Conservation (phyloP, 2,113 vertebrate species). For the Ptychochromis oligacanthus region DNA sequence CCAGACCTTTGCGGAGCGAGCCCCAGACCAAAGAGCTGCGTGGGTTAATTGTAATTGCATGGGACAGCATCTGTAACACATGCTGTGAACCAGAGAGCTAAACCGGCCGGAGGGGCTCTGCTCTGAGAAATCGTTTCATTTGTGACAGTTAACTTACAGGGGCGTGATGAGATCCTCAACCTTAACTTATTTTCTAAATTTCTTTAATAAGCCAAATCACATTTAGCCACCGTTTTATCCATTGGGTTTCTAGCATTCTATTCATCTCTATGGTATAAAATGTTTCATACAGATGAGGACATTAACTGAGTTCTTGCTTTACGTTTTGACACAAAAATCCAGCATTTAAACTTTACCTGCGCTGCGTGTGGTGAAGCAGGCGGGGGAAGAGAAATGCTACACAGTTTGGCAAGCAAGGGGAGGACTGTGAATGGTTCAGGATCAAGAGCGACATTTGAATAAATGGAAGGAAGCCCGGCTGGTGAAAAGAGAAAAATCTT, state of each 20-base stretch:
- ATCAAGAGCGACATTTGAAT: conserved; percentile 37
- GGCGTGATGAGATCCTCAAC: background rate
- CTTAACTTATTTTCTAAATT: background rate
- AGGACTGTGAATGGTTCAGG: conserved; percentile 21
- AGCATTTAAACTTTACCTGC: conserved; percentile 30
- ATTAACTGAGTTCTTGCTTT: background rate
- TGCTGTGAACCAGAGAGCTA: conserved; percentile 36
- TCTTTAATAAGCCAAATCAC: background rate
- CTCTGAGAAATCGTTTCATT: conserved; percentile 40
- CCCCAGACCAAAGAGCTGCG: conserved; percentile 46
- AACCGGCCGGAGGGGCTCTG: conserved; percentile 1
- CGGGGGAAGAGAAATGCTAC: conserved; percentile 2
- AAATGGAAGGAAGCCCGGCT: conserved; percentile 38
- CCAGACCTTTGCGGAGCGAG: conserved; percentile 61
- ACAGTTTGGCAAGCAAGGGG: conserved; percentile 10
- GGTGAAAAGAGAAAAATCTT: conserved; percentile 38
- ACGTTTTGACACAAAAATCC: background rate
- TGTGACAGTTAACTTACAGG: conserved; percentile 17
- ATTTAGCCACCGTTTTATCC: background rate
- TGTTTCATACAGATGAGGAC: too few relatives aligned
- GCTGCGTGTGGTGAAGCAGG: conserved; percentile 34
- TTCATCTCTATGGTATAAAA: background rate
- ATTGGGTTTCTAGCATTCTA: background rate
- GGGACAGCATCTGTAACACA: conserved; percentile 64
- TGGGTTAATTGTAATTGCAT: conserved; percentile 72